These are phyloP conservation scores for Cantharis lateralis DNA, from an alignment of 2,888 invertebrate genomes.

Conservation along the genomic window DNA sequence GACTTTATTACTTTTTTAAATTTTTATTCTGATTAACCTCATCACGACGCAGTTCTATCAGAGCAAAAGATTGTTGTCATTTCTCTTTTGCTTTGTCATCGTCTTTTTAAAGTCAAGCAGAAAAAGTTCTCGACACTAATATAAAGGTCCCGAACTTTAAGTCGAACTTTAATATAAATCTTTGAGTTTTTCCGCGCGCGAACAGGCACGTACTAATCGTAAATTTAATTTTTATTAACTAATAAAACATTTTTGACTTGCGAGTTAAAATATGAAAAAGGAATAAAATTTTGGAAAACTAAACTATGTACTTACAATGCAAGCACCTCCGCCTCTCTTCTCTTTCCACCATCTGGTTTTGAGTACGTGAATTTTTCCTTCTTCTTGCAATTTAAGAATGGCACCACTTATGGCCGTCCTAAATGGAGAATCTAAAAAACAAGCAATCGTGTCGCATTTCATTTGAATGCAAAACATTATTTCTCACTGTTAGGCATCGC, in stretches of 20 bases:
- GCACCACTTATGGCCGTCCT: constrained; percentile 92
- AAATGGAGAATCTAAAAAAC: constrained; percentile 83
- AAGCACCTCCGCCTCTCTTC: constrained; percentile 86
- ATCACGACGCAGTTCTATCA: background rate
- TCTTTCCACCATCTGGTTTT: constrained; percentile 99
- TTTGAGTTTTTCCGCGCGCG: background rate
- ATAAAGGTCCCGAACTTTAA: background rate
- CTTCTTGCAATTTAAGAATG: constrained; percentile 93
- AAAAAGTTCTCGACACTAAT: constrained; percentile 1
- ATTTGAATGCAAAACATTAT: background rate
- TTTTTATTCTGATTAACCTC: constrained; percentile 1
- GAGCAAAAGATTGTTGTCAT: background rate
- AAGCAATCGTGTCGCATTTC: background rate
- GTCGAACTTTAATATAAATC: background rate
- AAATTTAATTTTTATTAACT: background rate
- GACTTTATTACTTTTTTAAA: background rate
- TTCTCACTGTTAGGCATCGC: constrained; percentile 88
- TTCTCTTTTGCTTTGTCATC: constrained; percentile 4
- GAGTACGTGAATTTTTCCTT: constrained; percentile 87
- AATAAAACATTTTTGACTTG: background rate
- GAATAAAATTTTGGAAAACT: background rate
- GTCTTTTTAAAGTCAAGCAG: background rate
- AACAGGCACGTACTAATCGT: background rate
- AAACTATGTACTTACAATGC: constrained; percentile 66
- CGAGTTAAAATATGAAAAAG: background rate